Percentiles rank a stretch among this genome's conserved stretches.
phyloP scores from a whole-genome alignment of 2,888 invertebrate genomes.

The Epirrita christyi region DNA sequence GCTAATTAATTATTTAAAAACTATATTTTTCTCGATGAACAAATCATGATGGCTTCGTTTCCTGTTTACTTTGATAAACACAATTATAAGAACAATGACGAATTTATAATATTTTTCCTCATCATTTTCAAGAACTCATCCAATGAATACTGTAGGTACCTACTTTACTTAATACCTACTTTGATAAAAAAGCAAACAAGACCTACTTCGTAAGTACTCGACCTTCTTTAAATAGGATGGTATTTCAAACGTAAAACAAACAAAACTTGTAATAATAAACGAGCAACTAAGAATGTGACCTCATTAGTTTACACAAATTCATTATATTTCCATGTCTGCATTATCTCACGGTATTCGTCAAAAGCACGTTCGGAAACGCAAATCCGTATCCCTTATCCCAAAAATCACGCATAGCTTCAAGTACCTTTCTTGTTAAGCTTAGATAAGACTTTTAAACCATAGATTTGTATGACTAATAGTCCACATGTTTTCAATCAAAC shows the following conservation, averaged over 20 bases:
- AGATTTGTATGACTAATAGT: constrained; percentile 72
- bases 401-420: constrained; percentile 51
- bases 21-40: too few relatives aligned
- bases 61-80: neutral
- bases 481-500: constrained; percentile 64
- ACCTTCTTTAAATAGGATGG: constrained; percentile 20
- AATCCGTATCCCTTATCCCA: constrained; percentile 50
- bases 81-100: neutral
- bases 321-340: constrained; percentile 46
- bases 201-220: neutral
- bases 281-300: constrained; percentile 33
- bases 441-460: constrained; percentile 50
- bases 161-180: too few relatives aligned
- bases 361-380: constrained; percentile 59
- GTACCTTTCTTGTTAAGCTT: constrained; percentile 32
- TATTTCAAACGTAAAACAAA: constrained; percentile 25
- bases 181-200: too few relatives aligned
- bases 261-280: constrained; percentile 30
- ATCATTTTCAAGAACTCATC: constrained; percentile 3
- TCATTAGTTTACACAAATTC: constrained; percentile 38
- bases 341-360: constrained; percentile 47
- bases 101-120: constrained; percentile 1
- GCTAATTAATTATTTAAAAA: too few relatives aligned
- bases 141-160: too few relatives aligned
- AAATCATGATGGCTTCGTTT: neutral